Evolutionary conservation across 2,888 invertebrate genomes (phyloP).

Genomic region (Melanargia galathea): DNA sequence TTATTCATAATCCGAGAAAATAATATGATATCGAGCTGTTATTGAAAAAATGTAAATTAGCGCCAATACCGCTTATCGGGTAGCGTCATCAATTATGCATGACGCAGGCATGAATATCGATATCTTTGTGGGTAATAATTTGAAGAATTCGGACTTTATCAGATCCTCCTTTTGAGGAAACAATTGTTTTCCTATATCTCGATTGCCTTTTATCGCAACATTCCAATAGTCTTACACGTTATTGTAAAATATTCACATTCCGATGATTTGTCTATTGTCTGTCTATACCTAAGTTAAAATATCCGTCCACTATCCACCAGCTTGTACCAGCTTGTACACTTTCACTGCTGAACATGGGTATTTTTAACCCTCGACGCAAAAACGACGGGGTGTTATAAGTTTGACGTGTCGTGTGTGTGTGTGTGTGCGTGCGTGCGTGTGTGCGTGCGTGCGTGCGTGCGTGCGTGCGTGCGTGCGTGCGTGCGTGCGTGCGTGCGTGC

Average conservation of each 20-base stretch:
- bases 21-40: conserved; percentile 5
- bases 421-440: too few species aligned
- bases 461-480: too few species aligned
- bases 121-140: conserved; percentile 59
- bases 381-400: too few species aligned
- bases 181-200: conserved; percentile 61
- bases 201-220: conserved; percentile 59
- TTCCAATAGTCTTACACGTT: conserved; percentile 50
- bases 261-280: conserved; percentile 10
- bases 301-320: too few species aligned
- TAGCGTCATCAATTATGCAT: conserved; percentile 43
- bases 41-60: conserved; percentile 31
- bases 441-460: too few species aligned
- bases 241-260: conserved; percentile 16
- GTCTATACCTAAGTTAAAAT: background rate
- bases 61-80: conserved; percentile 39
- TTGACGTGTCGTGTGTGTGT: too few species aligned
- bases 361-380: too few species aligned
- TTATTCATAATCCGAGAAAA: too few species aligned
- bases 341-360: too few species aligned
- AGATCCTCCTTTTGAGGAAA: conserved; percentile 49
- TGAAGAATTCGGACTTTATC: conserved; percentile 65
- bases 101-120: conserved; percentile 42
- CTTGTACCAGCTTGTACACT: too few species aligned
- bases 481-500: too few species aligned